Conservation (phyloP, 1,140 invertebrate species). For the Trichonephila inaurata region DNA sequence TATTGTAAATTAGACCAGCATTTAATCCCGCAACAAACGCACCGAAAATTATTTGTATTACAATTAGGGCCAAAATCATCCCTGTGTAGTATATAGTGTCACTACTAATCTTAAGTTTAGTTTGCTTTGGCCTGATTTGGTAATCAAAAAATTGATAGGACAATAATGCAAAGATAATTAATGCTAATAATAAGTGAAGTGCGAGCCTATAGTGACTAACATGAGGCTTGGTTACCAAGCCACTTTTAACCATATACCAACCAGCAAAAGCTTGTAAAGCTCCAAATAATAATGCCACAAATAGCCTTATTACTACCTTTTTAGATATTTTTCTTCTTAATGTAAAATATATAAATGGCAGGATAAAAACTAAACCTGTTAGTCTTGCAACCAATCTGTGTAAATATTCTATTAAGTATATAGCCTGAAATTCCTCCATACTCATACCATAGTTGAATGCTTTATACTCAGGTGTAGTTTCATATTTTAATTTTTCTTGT, state of each 20-base stretch:
- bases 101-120: too few relatives aligned
- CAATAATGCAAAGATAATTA: constrained; percentile 6
- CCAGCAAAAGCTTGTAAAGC: constrained; percentile 11
- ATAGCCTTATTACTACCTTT: constrained; percentile 14
- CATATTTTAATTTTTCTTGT: constrained; percentile 17
- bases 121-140: not conserved
- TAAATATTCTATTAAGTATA: constrained; percentile 5
- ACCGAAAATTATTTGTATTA: too few relatives aligned
- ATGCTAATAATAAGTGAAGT: constrained; percentile 15
- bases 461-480: constrained; percentile 14
- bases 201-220: too few relatives aligned
- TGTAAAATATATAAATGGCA: constrained; percentile 16
- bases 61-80: too few relatives aligned
- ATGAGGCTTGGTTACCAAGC: not conserved
- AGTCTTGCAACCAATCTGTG: constrained; percentile 11
- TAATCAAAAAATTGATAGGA: constrained; percentile 4
- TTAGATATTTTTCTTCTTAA: constrained; percentile 17
- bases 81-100: too few relatives aligned
- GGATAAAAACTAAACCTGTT: constrained; percentile 2
- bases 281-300: constrained; percentile 16
- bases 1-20: too few relatives aligned
- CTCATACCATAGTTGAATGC: constrained; percentile 1
- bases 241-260: constrained; percentile 14
- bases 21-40: too few relatives aligned
- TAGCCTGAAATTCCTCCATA: constrained; percentile 12